phyloP scores from a whole-genome alignment of 2,888 invertebrate species.

The Eumacrocentrus americanus region DNA sequence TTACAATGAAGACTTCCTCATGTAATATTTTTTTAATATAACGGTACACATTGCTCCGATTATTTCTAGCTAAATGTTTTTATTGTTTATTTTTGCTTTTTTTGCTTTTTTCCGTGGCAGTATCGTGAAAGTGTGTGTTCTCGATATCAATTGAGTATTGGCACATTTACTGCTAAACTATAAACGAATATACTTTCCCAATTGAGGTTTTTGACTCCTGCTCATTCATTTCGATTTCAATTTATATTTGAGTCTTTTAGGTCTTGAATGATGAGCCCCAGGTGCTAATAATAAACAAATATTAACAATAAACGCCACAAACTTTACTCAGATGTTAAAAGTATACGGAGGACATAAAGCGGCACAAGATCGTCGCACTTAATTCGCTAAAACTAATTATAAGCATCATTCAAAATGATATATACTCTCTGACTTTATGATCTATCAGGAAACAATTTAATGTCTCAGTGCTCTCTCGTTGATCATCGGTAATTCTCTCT shows the following conservation, averaged over 20 bases:
- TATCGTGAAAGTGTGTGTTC: slow-evolving; percentile 29
- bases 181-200: slow-evolving; percentile 31
- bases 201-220: not conserved
- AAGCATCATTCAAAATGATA: not conserved
- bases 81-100: slow-evolving; percentile 20
- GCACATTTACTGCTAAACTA: slow-evolving; percentile 36
- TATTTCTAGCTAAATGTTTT: slow-evolving; percentile 30
- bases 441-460: too few species aligned
- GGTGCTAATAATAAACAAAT: not conserved
- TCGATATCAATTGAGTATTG: slow-evolving; percentile 36
- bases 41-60: not conserved
- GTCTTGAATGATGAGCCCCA: not conserved
- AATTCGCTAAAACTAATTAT: not conserved
- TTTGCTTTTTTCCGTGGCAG: slow-evolving; percentile 32
- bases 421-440: too few species aligned
- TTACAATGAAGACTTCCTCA: slow-evolving; percentile 18
- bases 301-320: not conserved
- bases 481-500: too few species aligned
- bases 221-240: not conserved
- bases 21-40: slow-evolving; percentile 21
- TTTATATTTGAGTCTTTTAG: not conserved
- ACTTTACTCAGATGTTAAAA: not conserved
- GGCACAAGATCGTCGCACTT: not conserved
- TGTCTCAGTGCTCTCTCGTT: too few species aligned
- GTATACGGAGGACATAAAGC: not conserved